Conservation (phyloP, 1,140 invertebrate genomes). For the Pseudomyrmex pallidus region DNA sequence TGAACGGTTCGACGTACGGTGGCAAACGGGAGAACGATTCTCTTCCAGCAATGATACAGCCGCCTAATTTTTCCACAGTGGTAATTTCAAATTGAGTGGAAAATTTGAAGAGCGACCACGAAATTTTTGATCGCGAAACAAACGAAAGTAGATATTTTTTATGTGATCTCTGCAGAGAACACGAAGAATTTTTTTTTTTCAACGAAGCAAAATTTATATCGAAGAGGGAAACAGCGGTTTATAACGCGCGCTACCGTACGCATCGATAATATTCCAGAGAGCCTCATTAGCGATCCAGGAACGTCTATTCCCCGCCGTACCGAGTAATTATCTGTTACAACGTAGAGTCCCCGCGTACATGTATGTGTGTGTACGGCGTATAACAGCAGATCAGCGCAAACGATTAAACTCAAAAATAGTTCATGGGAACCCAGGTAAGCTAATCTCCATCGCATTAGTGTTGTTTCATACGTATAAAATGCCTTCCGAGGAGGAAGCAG, state of each 20-base stretch:
- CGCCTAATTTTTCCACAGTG: neutral
- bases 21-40: neutral
- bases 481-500: conserved; percentile 70
- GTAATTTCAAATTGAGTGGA: too few species aligned
- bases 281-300: conserved; percentile 74
- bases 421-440: conserved; percentile 80
- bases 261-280: conserved; percentile 75
- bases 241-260: conserved; percentile 57
- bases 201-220: conserved; percentile 55
- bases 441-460: conserved; percentile 78
- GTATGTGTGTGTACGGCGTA: conserved; percentile 60
- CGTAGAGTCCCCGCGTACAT: neutral
- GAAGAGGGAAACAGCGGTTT: conserved; percentile 59
- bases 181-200: neutral
- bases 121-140: neutral
- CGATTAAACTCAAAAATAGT: conserved; percentile 83
- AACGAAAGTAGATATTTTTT: neutral
- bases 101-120: too few species aligned
- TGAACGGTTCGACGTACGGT: conserved; percentile 42
- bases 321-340: conserved; percentile 75
- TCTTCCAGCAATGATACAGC: neutral
- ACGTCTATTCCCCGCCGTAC: conserved; percentile 66
- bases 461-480: conserved; percentile 74
- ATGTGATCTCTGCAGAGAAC: neutral
- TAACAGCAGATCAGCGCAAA: conserved; percentile 80